Percentiles rank a stretch among this genome's conserved stretches.
These are phyloP conservation scores for Ceratosolen solmsi DNA, from an alignment of 1,140 invertebrate species.

Conservation along the genomic window DNA sequence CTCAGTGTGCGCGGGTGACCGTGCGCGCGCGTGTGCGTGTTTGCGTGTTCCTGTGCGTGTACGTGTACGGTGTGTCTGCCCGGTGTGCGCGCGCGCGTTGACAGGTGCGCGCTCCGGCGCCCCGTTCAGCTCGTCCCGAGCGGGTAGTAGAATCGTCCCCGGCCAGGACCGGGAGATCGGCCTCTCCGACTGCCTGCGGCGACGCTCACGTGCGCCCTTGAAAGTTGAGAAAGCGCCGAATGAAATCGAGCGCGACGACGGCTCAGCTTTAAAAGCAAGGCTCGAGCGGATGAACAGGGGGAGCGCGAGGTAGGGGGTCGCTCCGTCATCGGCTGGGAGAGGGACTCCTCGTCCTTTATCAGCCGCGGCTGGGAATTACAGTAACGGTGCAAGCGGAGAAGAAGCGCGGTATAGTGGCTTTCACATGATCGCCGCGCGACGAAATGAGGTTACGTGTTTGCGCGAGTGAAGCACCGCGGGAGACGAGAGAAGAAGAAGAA, in stretches of 20 bases:
- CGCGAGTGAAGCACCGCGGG: constrained; percentile 16
- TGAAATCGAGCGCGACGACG: no score
- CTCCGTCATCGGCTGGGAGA: no score
- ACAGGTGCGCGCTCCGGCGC: background rate
- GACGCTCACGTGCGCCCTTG: constrained; percentile 24
- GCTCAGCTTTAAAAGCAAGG: background rate
- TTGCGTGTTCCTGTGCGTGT: no score
- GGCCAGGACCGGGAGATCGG: no score
- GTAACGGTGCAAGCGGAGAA: background rate
- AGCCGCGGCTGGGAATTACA: no score
- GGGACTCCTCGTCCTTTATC: background rate
- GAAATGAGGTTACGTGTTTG: constrained; percentile 43
- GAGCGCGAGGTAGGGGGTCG: no score
- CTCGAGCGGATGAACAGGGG: background rate
- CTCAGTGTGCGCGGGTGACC: no score
- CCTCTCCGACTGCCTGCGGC: background rate
- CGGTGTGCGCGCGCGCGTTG: background rate
- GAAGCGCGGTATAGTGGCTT: background rate
- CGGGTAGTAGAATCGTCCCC: background rate
- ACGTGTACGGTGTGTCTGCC: background rate
- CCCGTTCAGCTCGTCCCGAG: background rate
- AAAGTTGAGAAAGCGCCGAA: background rate
- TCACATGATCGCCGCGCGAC: background rate
- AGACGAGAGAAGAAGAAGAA: background rate
- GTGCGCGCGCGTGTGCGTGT: background rate